Evolutionary conservation across 2,888 invertebrate species (phyloP), one percentile per base, ranked within the genome.

Genomic region (Lycaena phlaeas): DNA sequence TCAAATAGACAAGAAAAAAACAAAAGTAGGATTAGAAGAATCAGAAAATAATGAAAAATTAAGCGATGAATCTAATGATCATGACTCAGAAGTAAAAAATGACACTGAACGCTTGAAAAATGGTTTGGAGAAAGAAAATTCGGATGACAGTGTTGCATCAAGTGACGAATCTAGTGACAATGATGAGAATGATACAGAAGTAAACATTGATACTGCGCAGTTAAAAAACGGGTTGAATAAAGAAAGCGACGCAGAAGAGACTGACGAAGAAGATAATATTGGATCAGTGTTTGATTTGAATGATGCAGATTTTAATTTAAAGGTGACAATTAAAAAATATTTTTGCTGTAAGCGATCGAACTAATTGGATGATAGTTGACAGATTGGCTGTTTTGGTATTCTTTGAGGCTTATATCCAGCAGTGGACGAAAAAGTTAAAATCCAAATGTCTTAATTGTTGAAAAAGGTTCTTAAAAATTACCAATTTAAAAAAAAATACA

Each of bases 271-370:
- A n/a, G 41, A 61, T 11, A 66, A 60, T 42, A 68, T 79, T 27
- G 57, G 52, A 11, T 61, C 71, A 0, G 69, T 79, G 48, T 78
- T 82, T 38, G 64, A 77, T 50, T 45, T 68, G 15, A 64, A 70
- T 44, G 60, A 66, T 18, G 75, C 74, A 52, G 72, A 68, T 4
- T 65, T 68, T 50, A 75, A 78, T 51, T 61, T 82, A 40, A 74
- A 72, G 64, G 82, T 81, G 58, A 50, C 47, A 40, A 14, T 17
- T 27, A 6, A 14, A 1, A 28, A 4, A 14, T 2, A 27, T 7
- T 27, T 27, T 27, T 12, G 12, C 12, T 14, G 1, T 0, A 4
- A 10, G 5, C 15, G 12, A n/a, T n/a, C n/a, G n/a, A n/a, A n/a
- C n/a, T n/a, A n/a, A n/a, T n/a, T n/a, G 7, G 29, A 12, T 29